phyloP scores from a whole-genome alignment of 2,888 invertebrate species.

The Melanostoma scalare region DNA sequence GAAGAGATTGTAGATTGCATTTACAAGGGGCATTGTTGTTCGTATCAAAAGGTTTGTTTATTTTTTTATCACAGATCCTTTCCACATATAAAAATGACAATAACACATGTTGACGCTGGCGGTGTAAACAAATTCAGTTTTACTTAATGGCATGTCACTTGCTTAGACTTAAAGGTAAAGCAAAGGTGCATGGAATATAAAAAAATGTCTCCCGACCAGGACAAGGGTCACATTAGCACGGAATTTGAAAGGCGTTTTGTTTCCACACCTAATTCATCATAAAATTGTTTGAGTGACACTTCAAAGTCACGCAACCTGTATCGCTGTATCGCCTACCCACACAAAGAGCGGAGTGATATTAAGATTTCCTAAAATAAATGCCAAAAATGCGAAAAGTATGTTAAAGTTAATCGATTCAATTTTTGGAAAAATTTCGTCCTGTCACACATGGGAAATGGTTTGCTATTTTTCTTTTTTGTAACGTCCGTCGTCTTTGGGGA shows the following conservation, averaged over 20 bases:
- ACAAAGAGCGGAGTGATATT: conserved; percentile 1
- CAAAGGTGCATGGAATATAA: neutral
- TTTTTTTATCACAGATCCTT: conserved; percentile 23
- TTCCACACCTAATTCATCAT: conserved; percentile 50
- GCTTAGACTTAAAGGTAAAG: neutral
- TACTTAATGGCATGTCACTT: conserved; percentile 33
- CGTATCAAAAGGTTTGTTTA: neutral
- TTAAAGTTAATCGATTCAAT: conserved; percentile 40
- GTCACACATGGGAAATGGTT: conserved; percentile 18
- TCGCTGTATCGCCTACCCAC: neutral
- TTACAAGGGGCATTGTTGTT: conserved; percentile 10
- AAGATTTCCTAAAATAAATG: neutral
- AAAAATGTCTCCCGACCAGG: conserved; percentile 11
- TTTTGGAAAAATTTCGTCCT: conserved; percentile 6
- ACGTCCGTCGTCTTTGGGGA: neutral
- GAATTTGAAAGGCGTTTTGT: conserved; percentile 26
- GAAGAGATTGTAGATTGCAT: conserved; percentile 40
- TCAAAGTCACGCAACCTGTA: conserved; percentile 37
- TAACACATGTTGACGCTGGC: conserved; percentile 31
- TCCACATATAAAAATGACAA: conserved; percentile 20
- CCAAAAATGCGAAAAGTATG: conserved; percentile 27
- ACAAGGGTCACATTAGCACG: conserved; percentile 20
- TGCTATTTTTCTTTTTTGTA: neutral
- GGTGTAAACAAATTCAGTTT: conserved; percentile 23
- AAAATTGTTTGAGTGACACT: conserved; percentile 1